Evolutionary conservation across 2,113 vertebrate genomes (phyloP).

Genomic region (Thomomys bottae): DNA sequence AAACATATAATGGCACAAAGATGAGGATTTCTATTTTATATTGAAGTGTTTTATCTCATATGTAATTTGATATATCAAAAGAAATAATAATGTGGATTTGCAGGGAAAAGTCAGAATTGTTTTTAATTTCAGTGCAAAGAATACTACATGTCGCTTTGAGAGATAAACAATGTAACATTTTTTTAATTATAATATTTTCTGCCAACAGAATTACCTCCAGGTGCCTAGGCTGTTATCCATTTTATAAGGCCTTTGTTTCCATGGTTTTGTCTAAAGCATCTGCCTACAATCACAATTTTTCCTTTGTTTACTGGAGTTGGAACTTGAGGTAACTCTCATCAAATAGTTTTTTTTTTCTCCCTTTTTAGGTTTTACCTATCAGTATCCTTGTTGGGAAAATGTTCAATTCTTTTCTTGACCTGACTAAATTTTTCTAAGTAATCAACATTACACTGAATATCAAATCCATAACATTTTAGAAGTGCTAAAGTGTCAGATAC

Average conservation of each 20-base stretch:
- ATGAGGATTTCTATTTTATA: background rate
- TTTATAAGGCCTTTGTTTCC: background rate
- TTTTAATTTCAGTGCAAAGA: background rate
- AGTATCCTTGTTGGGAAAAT: background rate
- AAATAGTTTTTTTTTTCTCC: background rate
- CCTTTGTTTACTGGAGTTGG: background rate
- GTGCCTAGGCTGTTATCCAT: background rate
- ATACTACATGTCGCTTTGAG: background rate
- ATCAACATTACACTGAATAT: background rate
- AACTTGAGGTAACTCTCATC: background rate
- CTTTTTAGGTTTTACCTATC: background rate
- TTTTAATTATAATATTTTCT: background rate
- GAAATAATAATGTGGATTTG: background rate
- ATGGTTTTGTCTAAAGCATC: background rate
- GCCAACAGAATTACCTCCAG: background rate
- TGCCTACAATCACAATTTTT: background rate
- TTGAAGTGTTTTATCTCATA: background rate
- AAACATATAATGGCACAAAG: background rate
- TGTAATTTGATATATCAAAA: background rate
- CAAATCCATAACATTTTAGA: background rate
- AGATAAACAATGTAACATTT: background rate
- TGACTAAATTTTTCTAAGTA: background rate
- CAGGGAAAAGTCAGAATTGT: background rate
- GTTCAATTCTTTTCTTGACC: constrained; percentile 1
- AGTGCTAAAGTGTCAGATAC: background rate